phyloP scores from a whole-genome alignment of 92 coral and sea anemone species.

The Epizoanthus illoricatus region DNA sequence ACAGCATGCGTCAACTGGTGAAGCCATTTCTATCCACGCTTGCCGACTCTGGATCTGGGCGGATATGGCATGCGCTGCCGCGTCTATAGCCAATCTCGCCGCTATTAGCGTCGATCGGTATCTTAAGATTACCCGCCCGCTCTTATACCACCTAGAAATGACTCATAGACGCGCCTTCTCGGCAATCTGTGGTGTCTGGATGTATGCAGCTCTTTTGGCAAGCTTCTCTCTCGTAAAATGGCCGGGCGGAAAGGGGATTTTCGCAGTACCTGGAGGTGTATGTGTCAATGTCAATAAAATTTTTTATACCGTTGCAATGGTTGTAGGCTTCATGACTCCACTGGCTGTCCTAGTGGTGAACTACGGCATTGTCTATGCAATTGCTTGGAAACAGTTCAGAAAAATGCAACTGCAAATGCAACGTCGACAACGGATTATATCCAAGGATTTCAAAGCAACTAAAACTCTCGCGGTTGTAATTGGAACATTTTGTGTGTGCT shows the following conservation, averaged over 20 bases:
- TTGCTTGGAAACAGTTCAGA: constrained; percentile 85
- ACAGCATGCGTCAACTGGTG: constrained; percentile 29
- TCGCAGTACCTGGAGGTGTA: neutral
- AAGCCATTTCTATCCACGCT: constrained; percentile 34
- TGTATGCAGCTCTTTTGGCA: constrained; percentile 71
- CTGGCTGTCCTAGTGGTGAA: constrained; percentile 66
- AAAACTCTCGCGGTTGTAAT: constrained; percentile 53
- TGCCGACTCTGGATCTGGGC: constrained; percentile 87
- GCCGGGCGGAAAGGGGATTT: constrained; percentile 52
- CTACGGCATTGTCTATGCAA: constrained; percentile 76
- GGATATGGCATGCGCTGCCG: constrained; percentile 93
- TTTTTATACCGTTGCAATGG: constrained; percentile 90
- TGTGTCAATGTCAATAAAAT: constrained; percentile 69
- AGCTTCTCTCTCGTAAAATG: constrained; percentile 62
- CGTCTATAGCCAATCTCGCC: constrained; percentile 88
- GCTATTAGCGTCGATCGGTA: constrained; percentile 89
- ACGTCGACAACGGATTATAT: constrained; percentile 39
- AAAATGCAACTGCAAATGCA: constrained; percentile 77
- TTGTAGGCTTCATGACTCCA: constrained; percentile 83
- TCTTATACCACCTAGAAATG: constrained; percentile 69
- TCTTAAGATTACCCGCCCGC: constrained; percentile 90
- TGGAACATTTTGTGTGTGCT: constrained; percentile 50
- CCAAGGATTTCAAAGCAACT: constrained; percentile 56
- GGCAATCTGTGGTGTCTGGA: constrained; percentile 81
- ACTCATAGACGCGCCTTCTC: constrained; percentile 70